Percentiles rank a stretch among this genome's conserved stretches.
Evolutionary conservation across 2,888 invertebrate genomes (phyloP).

Genomic region (Frankliniella intonsa): DNA sequence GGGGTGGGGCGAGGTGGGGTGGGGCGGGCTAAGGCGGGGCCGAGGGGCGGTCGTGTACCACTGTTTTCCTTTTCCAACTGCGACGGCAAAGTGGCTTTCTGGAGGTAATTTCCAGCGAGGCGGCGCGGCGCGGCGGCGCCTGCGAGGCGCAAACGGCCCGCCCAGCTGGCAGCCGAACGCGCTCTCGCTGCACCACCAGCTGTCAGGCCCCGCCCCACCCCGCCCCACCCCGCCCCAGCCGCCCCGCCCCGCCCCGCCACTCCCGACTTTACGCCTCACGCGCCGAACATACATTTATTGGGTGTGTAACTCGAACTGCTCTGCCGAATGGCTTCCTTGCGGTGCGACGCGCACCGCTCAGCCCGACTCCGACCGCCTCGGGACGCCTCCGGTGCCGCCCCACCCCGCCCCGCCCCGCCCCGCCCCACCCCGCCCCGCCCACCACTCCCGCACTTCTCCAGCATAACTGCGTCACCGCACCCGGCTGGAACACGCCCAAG

Average conservation of each 20-base stretch:
- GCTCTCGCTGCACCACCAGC: neutral
- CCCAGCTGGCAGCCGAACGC: neutral
- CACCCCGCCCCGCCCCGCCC: neutral
- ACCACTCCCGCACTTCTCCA: neutral
- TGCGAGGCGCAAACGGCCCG: neutral
- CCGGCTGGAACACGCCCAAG: no score
- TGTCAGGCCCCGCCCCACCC: neutral
- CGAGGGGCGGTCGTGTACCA: neutral
- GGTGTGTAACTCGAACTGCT: conserved; percentile 17
- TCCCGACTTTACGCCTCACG: neutral
- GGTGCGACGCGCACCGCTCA: neutral
- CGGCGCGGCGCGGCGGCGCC: no score
- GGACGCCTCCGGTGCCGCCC: neutral
- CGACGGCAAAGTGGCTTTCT: neutral
- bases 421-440: neutral
- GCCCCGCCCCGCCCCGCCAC: neutral
- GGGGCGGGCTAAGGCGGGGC: no score
- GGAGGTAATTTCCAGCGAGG: neutral
- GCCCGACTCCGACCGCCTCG: neutral
- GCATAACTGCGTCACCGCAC: no score
- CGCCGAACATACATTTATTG: conserved; percentile 25
- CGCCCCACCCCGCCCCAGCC: neutral
- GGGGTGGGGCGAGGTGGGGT: no score
- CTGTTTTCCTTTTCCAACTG: neutral
- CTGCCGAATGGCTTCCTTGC: neutral